Evolutionary conservation across 1,140 invertebrate species (phyloP).

Genomic region (Ptiloglossa arizonensis): DNA sequence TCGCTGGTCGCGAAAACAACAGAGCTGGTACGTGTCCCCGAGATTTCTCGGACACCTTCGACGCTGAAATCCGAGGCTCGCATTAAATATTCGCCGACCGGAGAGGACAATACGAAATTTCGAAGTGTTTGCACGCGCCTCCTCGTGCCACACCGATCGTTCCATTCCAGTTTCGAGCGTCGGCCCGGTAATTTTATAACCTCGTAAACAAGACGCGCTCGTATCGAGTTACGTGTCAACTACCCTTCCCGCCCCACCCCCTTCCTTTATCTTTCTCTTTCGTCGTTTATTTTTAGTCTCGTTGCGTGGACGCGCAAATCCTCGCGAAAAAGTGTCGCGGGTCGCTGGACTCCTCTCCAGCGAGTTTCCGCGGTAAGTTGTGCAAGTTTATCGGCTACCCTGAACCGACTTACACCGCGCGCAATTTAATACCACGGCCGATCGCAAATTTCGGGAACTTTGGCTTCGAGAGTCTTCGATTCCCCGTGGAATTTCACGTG

Average conservation of each 20-base stretch:
- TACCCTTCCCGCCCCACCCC: constrained; percentile 27
- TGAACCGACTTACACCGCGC: no score
- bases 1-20: not conserved
- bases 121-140: constrained; percentile 16
- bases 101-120: constrained; percentile 19
- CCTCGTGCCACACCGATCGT: constrained; percentile 62
- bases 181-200: constrained; percentile 79
- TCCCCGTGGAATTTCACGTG: no score
- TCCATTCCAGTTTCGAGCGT: constrained; percentile 78
- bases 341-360: no score
- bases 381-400: no score
- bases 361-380: no score
- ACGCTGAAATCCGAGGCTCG: constrained; percentile 1
- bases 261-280: constrained; percentile 1
- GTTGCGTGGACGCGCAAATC: not conserved
- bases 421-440: no score
- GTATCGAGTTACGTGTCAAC: constrained; percentile 78
- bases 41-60: constrained; percentile 2
- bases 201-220: constrained; percentile 77
- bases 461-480: no score
- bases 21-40: not conserved
- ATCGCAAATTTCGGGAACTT: no score
- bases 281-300: not conserved
- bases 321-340: not conserved
- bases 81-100: constrained; percentile 25